Conservation (phyloP, 2,113 vertebrate species). For the Elephantulus edwardii region DNA sequence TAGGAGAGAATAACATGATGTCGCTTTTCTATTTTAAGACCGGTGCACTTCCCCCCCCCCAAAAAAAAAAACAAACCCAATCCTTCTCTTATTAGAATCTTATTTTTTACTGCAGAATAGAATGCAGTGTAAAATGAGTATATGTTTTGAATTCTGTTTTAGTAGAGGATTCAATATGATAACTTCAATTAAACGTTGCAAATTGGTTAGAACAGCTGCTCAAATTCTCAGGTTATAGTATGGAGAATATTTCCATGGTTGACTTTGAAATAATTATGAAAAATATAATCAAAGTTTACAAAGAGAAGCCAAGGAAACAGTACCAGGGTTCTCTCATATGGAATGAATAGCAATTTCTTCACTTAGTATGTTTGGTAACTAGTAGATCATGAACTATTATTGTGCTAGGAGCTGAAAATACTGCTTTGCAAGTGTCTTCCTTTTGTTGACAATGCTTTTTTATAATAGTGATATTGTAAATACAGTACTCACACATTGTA, state of each 20-base stretch:
- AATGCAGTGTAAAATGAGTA: background rate
- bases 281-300: background rate
- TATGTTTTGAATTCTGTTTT: slow-evolving; percentile 51
- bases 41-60: background rate
- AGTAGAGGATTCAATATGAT: background rate
- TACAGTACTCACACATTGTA: background rate
- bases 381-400: background rate
- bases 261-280: slow-evolving; percentile 7
- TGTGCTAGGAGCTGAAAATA: slow-evolving; percentile 39
- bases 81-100: background rate
- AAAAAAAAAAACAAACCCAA: too few species aligned
- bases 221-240: background rate
- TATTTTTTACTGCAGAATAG: background rate
- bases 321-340: background rate
- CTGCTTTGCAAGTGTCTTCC: slow-evolving; percentile 18
- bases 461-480: slow-evolving; percentile 61
- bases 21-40: slow-evolving; percentile 43
- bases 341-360: slow-evolving; percentile 39
- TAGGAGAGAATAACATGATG: background rate
- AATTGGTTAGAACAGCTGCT: background rate
- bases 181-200: background rate
- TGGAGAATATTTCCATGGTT: background rate
- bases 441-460: slow-evolving; percentile 49
- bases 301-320: slow-evolving; percentile 3
- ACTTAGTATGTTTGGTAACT: background rate